These are phyloP conservation scores for Rhynchonycteris naso DNA, from an alignment of 2,797 vertebrate genomes.

Conservation along the genomic window DNA sequence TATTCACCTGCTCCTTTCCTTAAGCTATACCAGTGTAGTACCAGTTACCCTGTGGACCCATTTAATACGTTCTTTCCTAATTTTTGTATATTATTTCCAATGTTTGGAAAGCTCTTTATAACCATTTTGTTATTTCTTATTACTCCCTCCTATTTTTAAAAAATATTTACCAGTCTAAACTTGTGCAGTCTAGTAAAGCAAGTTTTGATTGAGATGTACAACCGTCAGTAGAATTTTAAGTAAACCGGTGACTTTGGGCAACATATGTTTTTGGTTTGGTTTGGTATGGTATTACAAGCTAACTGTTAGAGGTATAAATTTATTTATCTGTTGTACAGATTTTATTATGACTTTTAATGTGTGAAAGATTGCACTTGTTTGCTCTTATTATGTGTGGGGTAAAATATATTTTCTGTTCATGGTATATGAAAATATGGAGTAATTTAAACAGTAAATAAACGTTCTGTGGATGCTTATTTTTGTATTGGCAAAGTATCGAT, in stretches of 20 bases:
- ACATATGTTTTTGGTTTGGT: conserved; percentile 70
- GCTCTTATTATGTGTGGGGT: conserved; percentile 83
- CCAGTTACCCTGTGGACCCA: conserved; percentile 55
- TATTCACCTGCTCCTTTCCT: background rate
- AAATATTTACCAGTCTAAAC: conserved; percentile 60
- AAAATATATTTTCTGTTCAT: conserved; percentile 87
- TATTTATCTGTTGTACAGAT: conserved; percentile 90
- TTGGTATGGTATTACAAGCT: conserved; percentile 79
- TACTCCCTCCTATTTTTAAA: conserved; percentile 11
- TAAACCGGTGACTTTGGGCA: conserved; percentile 71
- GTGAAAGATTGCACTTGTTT: conserved; percentile 88
- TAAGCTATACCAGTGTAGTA: conserved; percentile 48
- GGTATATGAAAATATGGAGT: conserved; percentile 84
- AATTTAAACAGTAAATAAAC: conserved; percentile 89
- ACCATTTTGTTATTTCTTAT: conserved; percentile 66
- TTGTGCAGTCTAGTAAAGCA: conserved; percentile 41
- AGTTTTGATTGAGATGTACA: conserved; percentile 30
- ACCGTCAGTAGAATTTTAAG: conserved; percentile 74
- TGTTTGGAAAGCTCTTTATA: conserved; percentile 72
- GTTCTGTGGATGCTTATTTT: conserved; percentile 88
- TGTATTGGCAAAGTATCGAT: conserved; percentile 83
- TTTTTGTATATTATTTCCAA: conserved; percentile 66
- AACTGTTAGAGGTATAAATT: conserved; percentile 84
- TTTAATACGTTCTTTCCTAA: conserved; percentile 27
- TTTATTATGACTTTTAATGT: conserved; percentile 87